Percentiles rank a stretch among this genome's conserved stretches.
Evolutionary conservation across 1,140 invertebrate species (phyloP).

Genomic region (Pseudoatta argentina): DNA sequence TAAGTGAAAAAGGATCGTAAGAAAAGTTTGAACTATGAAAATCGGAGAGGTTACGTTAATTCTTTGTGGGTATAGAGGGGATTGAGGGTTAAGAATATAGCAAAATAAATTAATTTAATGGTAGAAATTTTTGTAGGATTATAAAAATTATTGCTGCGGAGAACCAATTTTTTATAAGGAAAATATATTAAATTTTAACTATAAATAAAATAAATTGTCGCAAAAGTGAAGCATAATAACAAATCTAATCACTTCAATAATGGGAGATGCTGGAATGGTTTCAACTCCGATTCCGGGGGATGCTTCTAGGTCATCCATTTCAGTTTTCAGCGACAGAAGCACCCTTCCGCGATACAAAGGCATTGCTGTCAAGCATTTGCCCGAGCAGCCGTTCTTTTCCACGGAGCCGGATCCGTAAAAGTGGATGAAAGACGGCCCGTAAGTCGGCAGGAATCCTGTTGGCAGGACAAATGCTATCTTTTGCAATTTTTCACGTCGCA

Average conservation of each 20-base stretch:
- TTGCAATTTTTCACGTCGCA: conserved; percentile 32
- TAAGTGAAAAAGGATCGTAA: too few species aligned
- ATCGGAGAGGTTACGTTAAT: too few species aligned
- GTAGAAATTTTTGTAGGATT: not conserved
- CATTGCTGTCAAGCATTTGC: conserved; percentile 86
- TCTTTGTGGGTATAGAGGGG: too few species aligned
- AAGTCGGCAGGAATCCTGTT: conserved; percentile 90
- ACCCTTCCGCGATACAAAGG: conserved; percentile 88
- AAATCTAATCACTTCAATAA: conserved; percentile 82
- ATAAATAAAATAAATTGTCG: not conserved
- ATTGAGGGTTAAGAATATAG: not conserved
- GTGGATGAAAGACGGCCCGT: conserved; percentile 91
- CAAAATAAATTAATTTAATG: not conserved
- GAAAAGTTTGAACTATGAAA: too few species aligned
- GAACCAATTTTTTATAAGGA: not conserved
- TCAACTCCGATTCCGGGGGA: conserved; percentile 80
- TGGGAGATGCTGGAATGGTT: conserved; percentile 83
- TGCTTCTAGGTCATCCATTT: conserved; percentile 85
- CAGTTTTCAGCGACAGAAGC: conserved; percentile 87
- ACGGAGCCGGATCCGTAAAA: conserved; percentile 88
- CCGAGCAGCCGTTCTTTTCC: conserved; percentile 85
- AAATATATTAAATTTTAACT: not conserved
- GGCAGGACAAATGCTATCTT: conserved; percentile 53
- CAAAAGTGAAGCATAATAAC: not conserved
- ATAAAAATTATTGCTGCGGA: not conserved